Evolutionary conservation across 2,113 vertebrate species (phyloP), one percentile per base, ranked within the genome.

Genomic region (Phyllopteryx taeniolatus): DNA sequence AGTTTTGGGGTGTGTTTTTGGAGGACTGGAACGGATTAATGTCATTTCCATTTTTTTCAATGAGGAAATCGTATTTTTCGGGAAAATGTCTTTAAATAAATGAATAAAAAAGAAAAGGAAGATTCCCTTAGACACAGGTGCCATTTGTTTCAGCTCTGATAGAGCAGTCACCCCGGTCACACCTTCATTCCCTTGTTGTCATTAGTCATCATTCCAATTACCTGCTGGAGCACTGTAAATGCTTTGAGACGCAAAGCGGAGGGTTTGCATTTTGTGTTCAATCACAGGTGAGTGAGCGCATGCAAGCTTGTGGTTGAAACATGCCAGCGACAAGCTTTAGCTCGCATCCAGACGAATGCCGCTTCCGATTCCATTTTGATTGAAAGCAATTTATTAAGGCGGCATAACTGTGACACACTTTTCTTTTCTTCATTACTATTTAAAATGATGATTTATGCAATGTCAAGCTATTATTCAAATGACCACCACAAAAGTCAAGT

Each of bases 301-400:
- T 82, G 88, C 83, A 85, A 67, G 89, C 79, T 76, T 76, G 42
- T 2, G 31, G 83, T 87, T 89, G 87, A 85, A 71, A 87, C 69
- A 85, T 13, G 51, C 59, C 66, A 66, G 14, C 71, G 71, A 76
- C 74, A 69, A 61, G 79, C 56, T 78, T 61, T 4, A 66, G 57
- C 62, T 78, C 68, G 76, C 72, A 42, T 67, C 56, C 39, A 51
- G 44, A 35, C 35, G 63, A 43, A 74, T 62, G 42, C 70, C n/a
- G 44, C 53, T 71, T 76, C 61, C 61, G 5, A 20, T 63, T 63
- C 19, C 35, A 39, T 39, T 56, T 56, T 11, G 20, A 56, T 56
- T 8, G 17, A 22, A 56, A 11, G 9, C 9, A 56, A n/a, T 1
- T 47, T 13, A 47, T 12, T 9, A 11, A 2, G 19, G 8, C 19